Percentiles rank a stretch among this genome's conserved stretches.
These are phyloP conservation scores for Cancer borealis DNA, from an alignment of 2,888 invertebrate species.

Conservation along the genomic window DNA sequence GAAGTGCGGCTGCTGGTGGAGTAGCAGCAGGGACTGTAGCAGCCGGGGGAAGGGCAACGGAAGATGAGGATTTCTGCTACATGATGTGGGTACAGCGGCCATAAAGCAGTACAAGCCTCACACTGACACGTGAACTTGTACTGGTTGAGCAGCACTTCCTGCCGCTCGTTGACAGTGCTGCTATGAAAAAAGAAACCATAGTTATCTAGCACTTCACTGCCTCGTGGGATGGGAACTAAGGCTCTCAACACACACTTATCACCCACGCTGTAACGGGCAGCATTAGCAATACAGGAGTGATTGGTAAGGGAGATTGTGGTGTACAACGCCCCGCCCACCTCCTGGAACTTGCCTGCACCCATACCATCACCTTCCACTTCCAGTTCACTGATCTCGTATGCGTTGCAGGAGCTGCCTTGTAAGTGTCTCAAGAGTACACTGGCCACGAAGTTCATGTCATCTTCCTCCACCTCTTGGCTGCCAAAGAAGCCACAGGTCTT, in stretches of 20 bases:
- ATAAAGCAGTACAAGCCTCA: conserved; percentile 80
- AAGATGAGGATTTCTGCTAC: conserved; percentile 67
- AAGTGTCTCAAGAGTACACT: conserved; percentile 80
- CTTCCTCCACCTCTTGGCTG: conserved; percentile 76
- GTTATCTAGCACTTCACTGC: conserved; percentile 81
- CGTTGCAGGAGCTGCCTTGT: conserved; percentile 81
- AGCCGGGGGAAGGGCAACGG: conserved; percentile 64
- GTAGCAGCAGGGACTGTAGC: conserved; percentile 57
- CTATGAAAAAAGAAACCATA: conserved; percentile 81
- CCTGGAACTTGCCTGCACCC: conserved; percentile 78
- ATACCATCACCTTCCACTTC: conserved; percentile 75
- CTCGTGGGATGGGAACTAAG: conserved; percentile 80
- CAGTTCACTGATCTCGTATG: conserved; percentile 81
- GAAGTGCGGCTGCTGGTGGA: conserved; percentile 54
- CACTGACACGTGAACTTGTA: conserved; percentile 81
- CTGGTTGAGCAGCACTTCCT: conserved; percentile 79
- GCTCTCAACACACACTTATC: conserved; percentile 79
- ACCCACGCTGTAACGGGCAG: conserved; percentile 80
- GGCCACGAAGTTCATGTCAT: conserved; percentile 79
- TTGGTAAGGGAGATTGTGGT: conserved; percentile 81
- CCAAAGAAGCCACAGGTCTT: conserved; percentile 78
- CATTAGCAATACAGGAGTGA: conserved; percentile 82
- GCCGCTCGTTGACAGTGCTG: conserved; percentile 79
- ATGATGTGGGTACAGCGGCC: conserved; percentile 78
- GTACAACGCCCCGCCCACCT: conserved; percentile 81